Evolutionary conservation across 1,140 invertebrate species (phyloP).

Genomic region (Hesperophylax magnus): DNA sequence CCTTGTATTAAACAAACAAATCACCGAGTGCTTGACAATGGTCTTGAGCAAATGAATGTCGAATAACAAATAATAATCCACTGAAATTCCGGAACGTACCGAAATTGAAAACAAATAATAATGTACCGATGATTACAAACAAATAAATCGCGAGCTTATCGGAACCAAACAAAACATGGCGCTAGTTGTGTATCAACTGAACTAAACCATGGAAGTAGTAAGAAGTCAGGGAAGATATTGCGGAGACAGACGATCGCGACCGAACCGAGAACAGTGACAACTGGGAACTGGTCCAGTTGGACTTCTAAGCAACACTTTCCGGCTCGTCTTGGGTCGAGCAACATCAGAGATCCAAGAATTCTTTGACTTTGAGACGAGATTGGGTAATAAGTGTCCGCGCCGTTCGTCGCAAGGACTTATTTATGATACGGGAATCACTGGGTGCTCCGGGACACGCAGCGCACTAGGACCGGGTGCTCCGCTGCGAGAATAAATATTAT

Average conservation of each 20-base stretch:
- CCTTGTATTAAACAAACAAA: not conserved
- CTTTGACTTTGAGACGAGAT: constrained; percentile 11
- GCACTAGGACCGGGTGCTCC: not conserved
- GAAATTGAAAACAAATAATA: not conserved
- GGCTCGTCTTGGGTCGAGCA: not conserved
- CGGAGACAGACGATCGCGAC: constrained; percentile 7
- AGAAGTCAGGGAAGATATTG: not conserved
- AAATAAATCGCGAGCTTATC: constrained; percentile 3
- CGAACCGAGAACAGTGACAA: too few species aligned
- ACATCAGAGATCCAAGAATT: too few species aligned
- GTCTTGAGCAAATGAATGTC: not conserved
- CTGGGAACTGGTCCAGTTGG: not conserved
- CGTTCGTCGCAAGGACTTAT: too few species aligned
- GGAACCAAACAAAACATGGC: constrained; percentile 2
- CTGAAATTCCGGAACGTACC: not conserved
- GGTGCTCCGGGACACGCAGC: not conserved
- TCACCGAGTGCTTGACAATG: not conserved
- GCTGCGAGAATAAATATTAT: constrained; percentile 6
- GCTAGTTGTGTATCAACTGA: not conserved
- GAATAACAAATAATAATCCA: not conserved
- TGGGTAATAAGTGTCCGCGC: too few species aligned
- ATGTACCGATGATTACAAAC: not conserved
- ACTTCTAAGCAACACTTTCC: not conserved
- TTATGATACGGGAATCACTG: not conserved
- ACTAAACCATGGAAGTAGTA: not conserved